These are phyloP conservation scores for Cirrhinus mrigala DNA, from an alignment of 2,797 vertebrate species.

Conservation along the genomic window DNA sequence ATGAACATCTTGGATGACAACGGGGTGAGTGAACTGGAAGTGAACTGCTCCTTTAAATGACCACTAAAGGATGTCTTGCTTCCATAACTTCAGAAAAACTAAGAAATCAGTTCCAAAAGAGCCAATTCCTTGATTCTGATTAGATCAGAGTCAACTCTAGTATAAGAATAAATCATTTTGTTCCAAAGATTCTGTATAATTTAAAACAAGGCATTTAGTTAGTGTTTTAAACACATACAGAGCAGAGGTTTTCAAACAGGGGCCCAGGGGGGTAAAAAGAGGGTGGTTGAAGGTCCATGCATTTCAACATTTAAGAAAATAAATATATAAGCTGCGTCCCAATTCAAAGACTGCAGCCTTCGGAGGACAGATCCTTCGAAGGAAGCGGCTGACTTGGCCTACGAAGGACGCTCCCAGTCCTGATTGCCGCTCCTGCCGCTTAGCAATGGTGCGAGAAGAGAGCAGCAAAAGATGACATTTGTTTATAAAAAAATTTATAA, in stretches of 20 bases:
- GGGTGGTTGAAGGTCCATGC: not conserved
- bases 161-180: not conserved
- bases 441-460: no score
- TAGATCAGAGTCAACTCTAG: not conserved
- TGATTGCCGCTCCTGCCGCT: no score
- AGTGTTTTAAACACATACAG: not conserved
- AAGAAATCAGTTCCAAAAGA: not conserved
- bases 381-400: no score
- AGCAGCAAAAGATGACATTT: no score
- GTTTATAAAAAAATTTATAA: no score
- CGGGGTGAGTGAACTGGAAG: no score
- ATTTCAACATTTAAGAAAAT: not conserved
- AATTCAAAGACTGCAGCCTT: no score
- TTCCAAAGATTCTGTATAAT: not conserved
- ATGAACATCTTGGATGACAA: no score
- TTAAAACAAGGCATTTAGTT: not conserved
- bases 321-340: not conserved
- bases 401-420: no score
- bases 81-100: not conserved
- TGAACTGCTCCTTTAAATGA: not conserved
- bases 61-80: not conserved
- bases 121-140: not conserved
- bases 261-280: not conserved
- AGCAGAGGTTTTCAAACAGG: not conserved
- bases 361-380: no score